Base-by-base conservation (phyloP, 2,797 vertebrate species). In the Pseudopleuronectes americanus region DNA sequence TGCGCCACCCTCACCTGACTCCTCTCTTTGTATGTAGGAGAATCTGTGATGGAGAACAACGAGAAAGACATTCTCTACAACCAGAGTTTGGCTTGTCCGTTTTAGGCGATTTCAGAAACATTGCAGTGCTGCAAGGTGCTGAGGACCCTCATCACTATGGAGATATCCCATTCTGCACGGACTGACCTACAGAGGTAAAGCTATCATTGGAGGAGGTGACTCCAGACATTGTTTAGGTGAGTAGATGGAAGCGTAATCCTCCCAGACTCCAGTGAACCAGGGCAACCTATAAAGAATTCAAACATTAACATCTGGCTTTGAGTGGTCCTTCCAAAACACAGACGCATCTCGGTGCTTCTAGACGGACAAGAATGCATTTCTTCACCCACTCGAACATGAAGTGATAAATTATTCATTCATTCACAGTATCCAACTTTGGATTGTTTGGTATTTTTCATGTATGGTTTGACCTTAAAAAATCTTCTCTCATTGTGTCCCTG, bases 141-240 rank as follows among this genome's bases (percentile, higher is more conserved):
- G 41, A 43, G 41, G 41, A 43, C 41, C 13, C 10, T 14, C 41
- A 12, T 43, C 14, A 4, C 41, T 4, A 6, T 43, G 38, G 8
- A 16, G 14, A 4, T 16, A n/a, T n/a, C n/a, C n/a, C n/a, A n/a
- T 22, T 43, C 24, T 5, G 17, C 19, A n/a, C 19, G 0, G 1
- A 41, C 52, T 45, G 71, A 68, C 64, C 69, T 66, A 12, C 26
- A 5, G 6, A 5, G 26, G 26, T 31, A 8, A 31, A 63, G 52
- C 33, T 41, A 31, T 65, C 17, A 74, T 60, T 45, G n/a, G 26
- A 53, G 57, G 22, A 14, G 23, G 53, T 38, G 62, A 28, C 59
- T 57, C 51, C 7, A 49, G 8, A n/a, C 31, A 62, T 48, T 59
- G 62, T 63, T 72, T 64, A 24, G n/a, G 36, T 38, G 38, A 57